Evolutionary conservation across 1,140 invertebrate genomes (phyloP), one percentile per base, ranked within the genome.

Genomic region (Pseudomyrmex gracilis): DNA sequence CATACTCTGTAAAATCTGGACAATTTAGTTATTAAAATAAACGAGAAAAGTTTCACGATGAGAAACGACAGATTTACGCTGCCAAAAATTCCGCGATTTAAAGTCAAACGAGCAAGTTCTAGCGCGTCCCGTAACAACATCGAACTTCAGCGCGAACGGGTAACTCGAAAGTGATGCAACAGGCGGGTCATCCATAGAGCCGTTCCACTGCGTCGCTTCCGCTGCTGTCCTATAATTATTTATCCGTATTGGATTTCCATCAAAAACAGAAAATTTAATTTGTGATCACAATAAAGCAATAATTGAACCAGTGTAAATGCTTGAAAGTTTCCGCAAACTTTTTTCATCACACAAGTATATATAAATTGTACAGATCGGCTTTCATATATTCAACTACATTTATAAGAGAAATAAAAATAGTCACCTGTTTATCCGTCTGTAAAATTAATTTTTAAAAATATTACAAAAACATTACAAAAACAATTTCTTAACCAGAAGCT

Each of bases 171-270:
- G 17, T 24, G 74, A 82, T 43, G 55, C 74, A 85, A 68, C 85
- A 68, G 73, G 83, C 67, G 53, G 73, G 49, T 86, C 66, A 57
- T 73, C 63, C 66, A 68, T 71, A 80, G 49, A 86, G 49, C 34
- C 51, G n/a, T 83, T 66, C 73, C 43, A 47, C 71, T 74, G 60
- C 63, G 71, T 57, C 24, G 43, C 53, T 51, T 70, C 49, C 24
- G 74, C 49, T 34, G 24, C 22, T n/a, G 20, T 51, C 70, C 64
- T 51, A 53, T 78, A 78, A 78, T 78, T 64, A 78, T 43, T 78
- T 63, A 64, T 45, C 15, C 64, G 43, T 43, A 70, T 49, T 49
- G 20, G 20, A 70, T 78, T 70, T 70, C 57, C 47, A 53, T 78
- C 34, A 8, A 20, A 58, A 2, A 12, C 20, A 34, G 9, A 57